Evolutionary conservation across 2,797 vertebrate species (phyloP), one percentile per base, ranked within the genome.

Genomic region (Gambelia wislizenii): DNA sequence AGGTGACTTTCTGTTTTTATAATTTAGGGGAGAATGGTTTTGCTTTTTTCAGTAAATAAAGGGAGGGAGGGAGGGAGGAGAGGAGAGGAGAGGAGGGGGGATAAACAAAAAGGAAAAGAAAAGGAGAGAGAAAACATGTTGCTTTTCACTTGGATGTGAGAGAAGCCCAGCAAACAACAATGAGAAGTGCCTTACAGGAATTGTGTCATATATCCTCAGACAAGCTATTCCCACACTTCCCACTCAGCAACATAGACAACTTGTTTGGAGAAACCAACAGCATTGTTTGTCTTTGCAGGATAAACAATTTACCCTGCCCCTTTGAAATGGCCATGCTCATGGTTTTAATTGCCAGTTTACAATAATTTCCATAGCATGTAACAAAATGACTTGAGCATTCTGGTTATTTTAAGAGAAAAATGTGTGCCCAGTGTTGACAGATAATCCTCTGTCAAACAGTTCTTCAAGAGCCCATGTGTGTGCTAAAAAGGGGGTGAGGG

Each of bases 151-250:
- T 59, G 72, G 70, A 89, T 75, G 83, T 61, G 83, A 85, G 77
- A 74, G 59, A 74, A 49, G 16, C 1, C 56, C 20, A 69, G 74
- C 56, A 64, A 44, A 75, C 54, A 80, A 79, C 83, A 83, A 72
- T 93, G 72, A 92, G 47, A 39, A 79, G 1, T 85, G 44, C 44
- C 81, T 89, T 92, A 70, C 78, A 81, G 69, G 78, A 94, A 77
- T 85, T 87, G 77, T 85, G 67, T 91, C 89, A 72, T 89, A 92
- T 86, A 59, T 61, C 83, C 59, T 92, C 91, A 93, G 78, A 87
- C 82, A 92, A n/a, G 36, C 89, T 44, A 87, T 95, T 93, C 89
- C 86, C 90, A 89, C 93, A 94, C 27, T 91, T 95, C 95, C 86
- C 86, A 91, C 83, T 74, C 92, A 92, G 72, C 64, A 83, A 33